A percentile compares a stretch with the other conserved stretches of the same genome.
Conservation (phyloP, 1,140 invertebrate species). For the Cyclargus thomasi region DNA sequence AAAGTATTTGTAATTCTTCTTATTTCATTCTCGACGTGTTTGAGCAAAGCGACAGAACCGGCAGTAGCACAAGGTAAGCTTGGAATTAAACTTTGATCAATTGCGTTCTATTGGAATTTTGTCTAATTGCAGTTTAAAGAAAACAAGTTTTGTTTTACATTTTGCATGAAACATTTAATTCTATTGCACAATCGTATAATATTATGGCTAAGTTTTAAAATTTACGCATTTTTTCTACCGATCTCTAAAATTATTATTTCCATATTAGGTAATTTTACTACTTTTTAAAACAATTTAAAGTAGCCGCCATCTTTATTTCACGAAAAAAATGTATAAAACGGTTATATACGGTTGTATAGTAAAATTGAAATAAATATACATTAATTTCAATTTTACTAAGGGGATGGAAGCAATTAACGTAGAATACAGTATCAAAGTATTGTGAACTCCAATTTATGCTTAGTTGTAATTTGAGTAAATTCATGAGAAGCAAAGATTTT, state of each 20-base stretch:
- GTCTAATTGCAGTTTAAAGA: slow-evolving; percentile 27
- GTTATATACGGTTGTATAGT: too few relatives aligned
- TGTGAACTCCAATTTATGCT: too few relatives aligned
- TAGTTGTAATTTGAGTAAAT: too few relatives aligned
- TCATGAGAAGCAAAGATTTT: too few relatives aligned
- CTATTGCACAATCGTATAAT: slow-evolving; percentile 8
- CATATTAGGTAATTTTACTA: slow-evolving; percentile 9
- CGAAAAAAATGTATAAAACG: slow-evolving; percentile 6
- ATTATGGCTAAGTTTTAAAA: too few relatives aligned
- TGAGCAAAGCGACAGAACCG: slow-evolving; percentile 16
- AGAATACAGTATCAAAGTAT: too few relatives aligned
- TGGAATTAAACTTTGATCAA: slow-evolving; percentile 29
- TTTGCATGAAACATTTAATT: not conserved
- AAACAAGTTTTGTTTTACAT: slow-evolving; percentile 19
- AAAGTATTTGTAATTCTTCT: slow-evolving; percentile 7
- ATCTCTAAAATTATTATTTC: not conserved
- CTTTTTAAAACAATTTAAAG: not conserved
- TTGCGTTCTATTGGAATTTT: slow-evolving; percentile 49
- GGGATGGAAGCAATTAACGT: too few relatives aligned
- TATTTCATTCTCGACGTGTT: not conserved
- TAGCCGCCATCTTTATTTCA: slow-evolving; percentile 5
- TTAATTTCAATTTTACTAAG: too few relatives aligned
- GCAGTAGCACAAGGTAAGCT: not conserved
- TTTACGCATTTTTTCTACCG: too few relatives aligned
- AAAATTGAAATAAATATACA: too few relatives aligned